Evolutionary conservation across 1,140 invertebrate genomes (phyloP).

Genomic region (Meteorus sp.): DNA sequence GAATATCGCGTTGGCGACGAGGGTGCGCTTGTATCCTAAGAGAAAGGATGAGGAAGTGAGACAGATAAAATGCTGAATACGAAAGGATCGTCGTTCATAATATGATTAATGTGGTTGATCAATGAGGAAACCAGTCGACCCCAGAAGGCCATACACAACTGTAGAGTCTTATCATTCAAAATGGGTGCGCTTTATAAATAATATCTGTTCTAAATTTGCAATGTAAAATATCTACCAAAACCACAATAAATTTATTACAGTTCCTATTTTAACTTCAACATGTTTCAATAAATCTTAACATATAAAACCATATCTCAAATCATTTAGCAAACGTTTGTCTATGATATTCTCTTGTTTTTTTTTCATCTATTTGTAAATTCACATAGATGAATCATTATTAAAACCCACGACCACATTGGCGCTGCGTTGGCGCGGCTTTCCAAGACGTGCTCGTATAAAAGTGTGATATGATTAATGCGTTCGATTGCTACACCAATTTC

Average conservation of each 20-base stretch:
- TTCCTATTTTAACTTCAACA: too few species aligned
- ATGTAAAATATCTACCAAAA: not conserved
- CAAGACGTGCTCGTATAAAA: too few species aligned
- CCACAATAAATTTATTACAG: too few species aligned
- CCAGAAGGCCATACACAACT: slow-evolving; percentile 19
- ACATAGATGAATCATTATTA: slow-evolving; percentile 25
- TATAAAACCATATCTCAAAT: too few species aligned
- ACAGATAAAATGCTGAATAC: too few species aligned
- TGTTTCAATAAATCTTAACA: too few species aligned
- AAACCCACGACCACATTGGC: slow-evolving; percentile 19
- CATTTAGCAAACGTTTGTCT: too few species aligned
- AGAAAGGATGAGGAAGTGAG: slow-evolving; percentile 31
- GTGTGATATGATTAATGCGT: slow-evolving; percentile 29
- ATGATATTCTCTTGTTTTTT: not conserved
- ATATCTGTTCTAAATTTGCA: not conserved
- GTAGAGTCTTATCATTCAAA: not conserved
- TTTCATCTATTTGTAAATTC: not conserved
- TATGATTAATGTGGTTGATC: slow-evolving; percentile 47
- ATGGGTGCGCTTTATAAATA: not conserved
- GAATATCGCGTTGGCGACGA: slow-evolving; percentile 13
- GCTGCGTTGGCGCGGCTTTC: slow-evolving; percentile 27
- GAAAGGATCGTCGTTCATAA: slow-evolving; percentile 39
- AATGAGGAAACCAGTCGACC: slow-evolving; percentile 39
- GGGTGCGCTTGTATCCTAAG: not conserved
- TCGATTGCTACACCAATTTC: not conserved